Evolutionary conservation across 2,113 vertebrate species (phyloP).

Genomic region (Lota lota): DNA sequence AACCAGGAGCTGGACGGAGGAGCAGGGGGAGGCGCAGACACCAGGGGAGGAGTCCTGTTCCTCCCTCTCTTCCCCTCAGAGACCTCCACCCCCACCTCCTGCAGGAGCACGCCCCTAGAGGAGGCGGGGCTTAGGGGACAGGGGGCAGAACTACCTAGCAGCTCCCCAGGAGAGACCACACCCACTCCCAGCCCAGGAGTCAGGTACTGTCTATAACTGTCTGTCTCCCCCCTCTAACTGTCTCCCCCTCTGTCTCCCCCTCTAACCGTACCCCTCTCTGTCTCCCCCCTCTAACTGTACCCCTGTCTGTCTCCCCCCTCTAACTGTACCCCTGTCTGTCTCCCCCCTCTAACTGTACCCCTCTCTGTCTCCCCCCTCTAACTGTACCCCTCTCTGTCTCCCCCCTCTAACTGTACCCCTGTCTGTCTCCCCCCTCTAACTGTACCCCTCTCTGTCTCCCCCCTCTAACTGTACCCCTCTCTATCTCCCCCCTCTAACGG

Average conservation of each 20-base stretch:
- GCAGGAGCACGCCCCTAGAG: constrained; percentile 85
- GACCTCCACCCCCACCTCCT: constrained; percentile 84
- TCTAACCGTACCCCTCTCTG: neutral
- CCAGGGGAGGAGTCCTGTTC: constrained; percentile 84
- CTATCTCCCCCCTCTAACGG: too few relatives aligned
- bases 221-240: neutral
- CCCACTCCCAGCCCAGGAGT: constrained; percentile 64
- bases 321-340: neutral
- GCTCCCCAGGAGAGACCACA: constrained; percentile 61
- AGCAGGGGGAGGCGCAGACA: constrained; percentile 24
- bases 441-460: neutral
- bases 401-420: neutral
- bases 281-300: neutral
- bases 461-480: neutral
- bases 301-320: neutral
- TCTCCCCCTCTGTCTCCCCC: neutral
- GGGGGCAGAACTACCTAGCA: constrained; percentile 55
- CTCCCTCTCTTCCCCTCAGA: constrained; percentile 90
- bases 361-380: neutral
- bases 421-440: neutral
- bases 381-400: too few relatives aligned
- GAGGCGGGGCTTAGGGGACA: constrained; percentile 75
- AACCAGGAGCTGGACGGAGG: constrained; percentile 86
- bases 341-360: too few relatives aligned
- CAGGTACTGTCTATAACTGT: constrained; percentile 28